phyloP scores from a whole-genome alignment of 1,140 invertebrate genomes.

The Bombus waltoni region DNA sequence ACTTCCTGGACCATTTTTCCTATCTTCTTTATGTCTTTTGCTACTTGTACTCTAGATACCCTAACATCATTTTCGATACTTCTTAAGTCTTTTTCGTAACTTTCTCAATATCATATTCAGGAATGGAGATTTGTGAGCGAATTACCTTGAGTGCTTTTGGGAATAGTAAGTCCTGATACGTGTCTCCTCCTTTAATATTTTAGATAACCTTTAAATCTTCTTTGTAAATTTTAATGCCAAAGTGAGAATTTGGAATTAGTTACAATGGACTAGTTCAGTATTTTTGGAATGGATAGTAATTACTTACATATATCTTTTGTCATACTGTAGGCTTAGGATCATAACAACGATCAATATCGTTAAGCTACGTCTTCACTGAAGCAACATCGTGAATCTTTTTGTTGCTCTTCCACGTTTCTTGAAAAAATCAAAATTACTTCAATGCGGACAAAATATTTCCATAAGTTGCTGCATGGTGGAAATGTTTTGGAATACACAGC shows the following conservation, averaged over 20 bases:
- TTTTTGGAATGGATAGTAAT: neutral
- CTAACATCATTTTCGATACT: neutral
- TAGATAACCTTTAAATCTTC: neutral
- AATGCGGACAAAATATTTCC: too few relatives aligned
- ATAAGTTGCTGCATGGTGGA: too few relatives aligned
- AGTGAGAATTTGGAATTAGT: neutral
- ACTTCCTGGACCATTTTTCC: neutral
- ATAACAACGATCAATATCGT: too few relatives aligned
- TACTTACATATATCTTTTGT: neutral
- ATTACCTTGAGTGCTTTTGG: too few relatives aligned
- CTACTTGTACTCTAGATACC: neutral
- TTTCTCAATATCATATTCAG: too few relatives aligned
- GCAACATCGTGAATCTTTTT: too few relatives aligned
- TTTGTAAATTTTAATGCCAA: neutral
- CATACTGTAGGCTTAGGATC: neutral
- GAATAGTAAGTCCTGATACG: too few relatives aligned
- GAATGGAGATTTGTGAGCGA: too few relatives aligned
- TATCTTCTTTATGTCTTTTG: neutral
- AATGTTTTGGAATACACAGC: too few relatives aligned
- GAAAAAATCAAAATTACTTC: too few relatives aligned
- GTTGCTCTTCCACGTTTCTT: too few relatives aligned
- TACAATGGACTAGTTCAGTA: neutral
- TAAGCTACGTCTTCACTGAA: too few relatives aligned
- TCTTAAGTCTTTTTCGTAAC: neutral
- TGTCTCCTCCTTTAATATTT: neutral